phyloP scores from a whole-genome alignment of 1,140 invertebrate genomes.

The Andricus grossulariae region DNA sequence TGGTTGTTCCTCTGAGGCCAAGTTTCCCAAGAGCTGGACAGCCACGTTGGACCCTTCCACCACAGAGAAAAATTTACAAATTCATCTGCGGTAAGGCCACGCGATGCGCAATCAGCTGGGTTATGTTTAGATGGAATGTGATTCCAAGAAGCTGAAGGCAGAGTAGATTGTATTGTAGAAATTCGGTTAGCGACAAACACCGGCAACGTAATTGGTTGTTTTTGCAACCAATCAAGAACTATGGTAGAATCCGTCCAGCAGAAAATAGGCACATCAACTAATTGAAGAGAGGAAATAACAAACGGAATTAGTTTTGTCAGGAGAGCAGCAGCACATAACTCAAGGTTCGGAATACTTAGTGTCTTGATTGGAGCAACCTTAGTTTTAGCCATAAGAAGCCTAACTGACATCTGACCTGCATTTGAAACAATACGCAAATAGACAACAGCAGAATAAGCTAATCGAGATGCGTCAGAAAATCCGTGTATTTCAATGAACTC shows the following conservation, averaged over 20 bases:
- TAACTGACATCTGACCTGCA: neutral
- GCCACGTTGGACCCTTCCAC: conserved; percentile 34
- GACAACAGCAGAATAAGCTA: conserved; percentile 43
- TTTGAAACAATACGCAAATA: conserved; percentile 33
- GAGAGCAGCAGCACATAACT: no score
- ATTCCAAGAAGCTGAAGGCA: conserved; percentile 46
- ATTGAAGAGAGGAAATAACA: neutral
- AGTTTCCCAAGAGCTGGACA: neutral
- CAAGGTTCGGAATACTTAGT: conserved; percentile 57
- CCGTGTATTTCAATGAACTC: conserved; percentile 40
- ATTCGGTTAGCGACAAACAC: conserved; percentile 65
- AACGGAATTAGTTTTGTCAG: conserved; percentile 44
- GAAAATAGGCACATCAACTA: neutral
- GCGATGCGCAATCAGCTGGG: conserved; percentile 50
- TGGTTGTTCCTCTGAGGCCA: no score
- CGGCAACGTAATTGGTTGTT: conserved; percentile 54
- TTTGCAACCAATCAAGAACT: conserved; percentile 60
- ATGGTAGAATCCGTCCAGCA: conserved; percentile 60
- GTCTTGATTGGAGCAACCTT: conserved; percentile 46
- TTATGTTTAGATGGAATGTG: conserved; percentile 56
- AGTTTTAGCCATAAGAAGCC: conserved; percentile 44
- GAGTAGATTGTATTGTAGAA: conserved; percentile 52
- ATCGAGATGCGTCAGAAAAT: conserved; percentile 46
- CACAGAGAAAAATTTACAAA: conserved; percentile 25
- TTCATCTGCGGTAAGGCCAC: conserved; percentile 12